These are phyloP conservation scores for Pherbina coryleti DNA, from an alignment of 2,888 invertebrate genomes.

Conservation along the genomic window DNA sequence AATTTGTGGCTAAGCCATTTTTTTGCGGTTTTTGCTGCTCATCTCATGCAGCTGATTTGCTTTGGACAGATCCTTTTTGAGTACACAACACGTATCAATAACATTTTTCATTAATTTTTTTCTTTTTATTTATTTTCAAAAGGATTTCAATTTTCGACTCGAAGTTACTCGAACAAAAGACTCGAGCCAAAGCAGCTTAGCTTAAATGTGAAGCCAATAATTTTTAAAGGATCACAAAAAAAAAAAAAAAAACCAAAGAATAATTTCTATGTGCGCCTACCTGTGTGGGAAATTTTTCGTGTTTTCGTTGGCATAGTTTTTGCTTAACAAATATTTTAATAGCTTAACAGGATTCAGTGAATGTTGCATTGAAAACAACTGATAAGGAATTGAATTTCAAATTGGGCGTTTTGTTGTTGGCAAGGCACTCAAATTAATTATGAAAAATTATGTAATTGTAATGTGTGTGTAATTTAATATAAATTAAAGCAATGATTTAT, in stretches of 20 bases:
- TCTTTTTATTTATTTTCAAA: conserved; percentile 4
- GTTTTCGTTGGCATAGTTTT: background rate
- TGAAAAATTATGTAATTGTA: conserved; percentile 21
- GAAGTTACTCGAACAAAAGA: conserved; percentile 34
- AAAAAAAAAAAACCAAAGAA: background rate
- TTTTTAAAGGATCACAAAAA: background rate
- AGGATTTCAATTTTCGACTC: conserved; percentile 31
- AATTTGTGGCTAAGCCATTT: background rate
- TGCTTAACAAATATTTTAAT: conserved; percentile 10
- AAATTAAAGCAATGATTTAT: background rate
- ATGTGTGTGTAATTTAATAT: background rate
- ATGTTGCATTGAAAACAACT: background rate
- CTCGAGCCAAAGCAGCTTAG: conserved; percentile 66
- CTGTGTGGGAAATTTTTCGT: background rate
- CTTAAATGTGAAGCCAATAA: conserved; percentile 41
- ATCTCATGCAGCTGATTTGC: background rate
- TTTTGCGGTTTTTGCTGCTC: background rate
- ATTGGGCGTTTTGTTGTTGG: background rate
- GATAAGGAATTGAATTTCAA: background rate
- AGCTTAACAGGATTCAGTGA: background rate
- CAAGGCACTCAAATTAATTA: conserved; percentile 16
- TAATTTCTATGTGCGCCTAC: background rate
- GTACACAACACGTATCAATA: conserved; percentile 43
- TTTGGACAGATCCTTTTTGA: background rate
- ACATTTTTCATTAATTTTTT: conserved; percentile 21